Evolutionary conservation across 2,888 invertebrate genomes (phyloP).

Genomic region (Scaptomyza polygonia): DNA sequence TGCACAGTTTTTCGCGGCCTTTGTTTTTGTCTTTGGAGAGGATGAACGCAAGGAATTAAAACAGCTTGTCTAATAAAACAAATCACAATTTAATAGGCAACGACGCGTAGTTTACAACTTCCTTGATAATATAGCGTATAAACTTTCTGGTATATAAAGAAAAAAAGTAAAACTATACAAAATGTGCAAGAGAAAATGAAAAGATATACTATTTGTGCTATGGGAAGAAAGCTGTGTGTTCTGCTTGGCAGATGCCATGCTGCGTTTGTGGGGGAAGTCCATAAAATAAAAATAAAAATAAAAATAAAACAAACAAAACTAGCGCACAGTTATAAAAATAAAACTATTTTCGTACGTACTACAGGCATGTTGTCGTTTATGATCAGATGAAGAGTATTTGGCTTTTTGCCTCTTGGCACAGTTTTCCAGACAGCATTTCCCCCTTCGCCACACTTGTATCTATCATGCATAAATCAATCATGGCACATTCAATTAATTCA

Average conservation of each 20-base stretch:
- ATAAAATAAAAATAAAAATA: slow-evolving; percentile 54
- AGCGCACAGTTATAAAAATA: slow-evolving; percentile 77
- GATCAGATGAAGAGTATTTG: slow-evolving; percentile 18
- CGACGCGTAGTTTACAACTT: slow-evolving; percentile 66
- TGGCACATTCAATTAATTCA: slow-evolving; percentile 70
- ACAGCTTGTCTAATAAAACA: slow-evolving; percentile 44
- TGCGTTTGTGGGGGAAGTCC: slow-evolving; percentile 77
- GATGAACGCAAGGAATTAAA: slow-evolving; percentile 22
- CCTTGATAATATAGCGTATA: slow-evolving; percentile 51
- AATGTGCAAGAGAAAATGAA: slow-evolving; percentile 25
- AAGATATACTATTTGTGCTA: slow-evolving; percentile 44
- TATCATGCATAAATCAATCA: slow-evolving; percentile 70
- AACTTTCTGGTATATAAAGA: slow-evolving; percentile 18
- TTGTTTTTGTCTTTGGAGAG: slow-evolving; percentile 35
- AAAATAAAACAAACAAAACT: slow-evolving; percentile 62
- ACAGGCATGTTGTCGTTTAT: slow-evolving; percentile 53
- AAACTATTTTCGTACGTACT: slow-evolving; percentile 63
- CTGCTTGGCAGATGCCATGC: slow-evolving; percentile 67
- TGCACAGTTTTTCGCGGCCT: slow-evolving; percentile 40
- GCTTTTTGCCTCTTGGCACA: slow-evolving; percentile 65
- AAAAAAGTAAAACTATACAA: not conserved
- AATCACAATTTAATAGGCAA: slow-evolving; percentile 69
- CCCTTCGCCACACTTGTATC: slow-evolving; percentile 6
- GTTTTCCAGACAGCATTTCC: slow-evolving; percentile 62
- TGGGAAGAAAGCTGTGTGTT: slow-evolving; percentile 72